Evolutionary conservation across 2,797 vertebrate genomes (phyloP).

Genomic region (Manis pentadactyla): DNA sequence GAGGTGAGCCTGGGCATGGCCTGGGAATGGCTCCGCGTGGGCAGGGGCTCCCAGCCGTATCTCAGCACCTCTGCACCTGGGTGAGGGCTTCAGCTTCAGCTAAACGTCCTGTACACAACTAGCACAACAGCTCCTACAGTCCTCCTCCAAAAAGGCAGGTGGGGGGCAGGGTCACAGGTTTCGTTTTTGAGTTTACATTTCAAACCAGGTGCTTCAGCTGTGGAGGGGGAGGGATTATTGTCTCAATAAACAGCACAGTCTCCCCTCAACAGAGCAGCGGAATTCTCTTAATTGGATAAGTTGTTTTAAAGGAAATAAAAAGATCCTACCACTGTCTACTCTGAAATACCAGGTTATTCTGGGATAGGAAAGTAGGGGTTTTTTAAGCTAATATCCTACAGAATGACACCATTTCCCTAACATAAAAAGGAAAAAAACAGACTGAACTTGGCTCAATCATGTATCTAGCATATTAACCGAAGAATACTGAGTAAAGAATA

Average conservation of each 20-base stretch:
- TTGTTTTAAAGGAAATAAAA: slow-evolving; percentile 47
- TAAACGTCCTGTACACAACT: slow-evolving; percentile 50
- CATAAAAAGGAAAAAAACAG: neutral
- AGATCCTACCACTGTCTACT: neutral
- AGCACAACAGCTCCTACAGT: slow-evolving; percentile 10
- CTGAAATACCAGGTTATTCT: slow-evolving; percentile 28
- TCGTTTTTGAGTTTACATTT: slow-evolving; percentile 47
- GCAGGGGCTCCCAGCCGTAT: neutral
- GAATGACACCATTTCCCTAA: slow-evolving; percentile 41
- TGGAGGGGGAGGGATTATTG: neutral
- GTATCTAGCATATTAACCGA: neutral
- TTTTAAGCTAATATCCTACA: neutral
- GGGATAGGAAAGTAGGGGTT: neutral
- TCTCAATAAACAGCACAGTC: neutral
- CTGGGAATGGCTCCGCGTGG: fast-evolving
- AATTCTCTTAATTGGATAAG: slow-evolving; percentile 43
- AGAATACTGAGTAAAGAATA: neutral
- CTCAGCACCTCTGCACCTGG: neutral
- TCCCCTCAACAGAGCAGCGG: neutral
- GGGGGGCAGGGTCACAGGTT: neutral
- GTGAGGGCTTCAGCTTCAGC: neutral
- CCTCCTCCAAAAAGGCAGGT: neutral
- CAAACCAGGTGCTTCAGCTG: neutral
- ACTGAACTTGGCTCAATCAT: neutral
- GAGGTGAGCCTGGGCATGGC: neutral